Evolutionary conservation across 2,888 invertebrate species (phyloP), one percentile per base, ranked within the genome.

Genomic region (Tiliacea citrago): DNA sequence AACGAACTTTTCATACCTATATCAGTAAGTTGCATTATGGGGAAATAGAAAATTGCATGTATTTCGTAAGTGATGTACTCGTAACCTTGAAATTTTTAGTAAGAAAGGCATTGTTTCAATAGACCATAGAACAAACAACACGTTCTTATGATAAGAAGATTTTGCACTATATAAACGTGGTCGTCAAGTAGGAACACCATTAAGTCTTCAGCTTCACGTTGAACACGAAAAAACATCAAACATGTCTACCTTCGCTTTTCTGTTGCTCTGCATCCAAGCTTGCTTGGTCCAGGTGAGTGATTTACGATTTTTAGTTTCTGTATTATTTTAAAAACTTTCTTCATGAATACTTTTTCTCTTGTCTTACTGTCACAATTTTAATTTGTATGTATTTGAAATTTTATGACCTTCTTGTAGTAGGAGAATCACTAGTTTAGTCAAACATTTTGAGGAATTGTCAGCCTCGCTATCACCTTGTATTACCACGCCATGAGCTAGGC

Each of bases 201-300:
- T 71, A 73, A 76, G 71, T 77, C 69, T 81, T 78, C 29, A 29
- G 29, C 49, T 65, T 49, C 16, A 49, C 29, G 49, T 65, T 29
- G 49, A 65, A 9, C 13, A 51, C 49, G 69, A 65, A 24, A 16
- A 55, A 62, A 57, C 62, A 72, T 69, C 75, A 66, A 88, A 86
- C 72, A 91, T 91, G 90, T 85, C 87, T 73, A 75, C 88, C 73
- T 90, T 90, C 73, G 75, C 88, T 68, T 62, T 91, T 68, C 71
- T 92, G 29, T 49, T 91, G 39, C 70, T 92, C 79, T 91, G 90
- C 86, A 75, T 87, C 77, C 91, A 91, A 81, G 90, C 89, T 85
- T 90, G 88, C 84, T 86, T 91, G 77, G 75, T 90, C 69, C 90
- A 92, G 85, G 92, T 92, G 67, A 51, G 75, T 45, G 12, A 13